Base-by-base conservation (phyloP, 2,113 vertebrate species). In the Dipodomys spectabilis region DNA sequence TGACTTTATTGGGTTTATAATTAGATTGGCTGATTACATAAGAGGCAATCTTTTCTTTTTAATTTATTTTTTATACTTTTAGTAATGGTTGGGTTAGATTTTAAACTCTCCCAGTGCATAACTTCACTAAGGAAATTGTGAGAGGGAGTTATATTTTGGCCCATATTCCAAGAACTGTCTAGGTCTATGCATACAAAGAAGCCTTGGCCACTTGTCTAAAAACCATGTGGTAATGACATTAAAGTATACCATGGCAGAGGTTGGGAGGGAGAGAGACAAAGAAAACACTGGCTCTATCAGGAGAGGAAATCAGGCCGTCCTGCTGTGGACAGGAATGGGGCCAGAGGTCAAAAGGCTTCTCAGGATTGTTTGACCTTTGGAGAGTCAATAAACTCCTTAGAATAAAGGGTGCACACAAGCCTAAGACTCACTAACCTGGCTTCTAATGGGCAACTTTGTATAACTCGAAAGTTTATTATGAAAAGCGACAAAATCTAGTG, bases 151-250 rank as follows among this genome's bases (percentile, higher is more conserved):
- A 57, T 57, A 13, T 57, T 57, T 18, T 85, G 39, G 78, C 77
- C 32, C 96, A 92, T 95, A 95, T 97, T 97, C 96, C 73, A 71
- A 68, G 27, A 22, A 72, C 91, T 95, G 91, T 93, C 35, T 88
- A 91, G 82, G 18, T 90, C 78, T 90, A 20, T 77, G 65, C 19
- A 64, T 57, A 57, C 25, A 82, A 69, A 88, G 35, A 67, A 72
- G 74, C 32, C 23, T 81, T 95, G 78, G 90, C 92, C 88, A 92
- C 67, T 45, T 30, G 91, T 96, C 96, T 97, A 94, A 85, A 97
- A 97, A 30, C 79, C 94, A 85, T 94, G 82, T 96, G 94, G 89
- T 97, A 97, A 97, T 84, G 82, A 62, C 75, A 95, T 98, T 98
- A 97, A 91, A 97, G 13, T 45, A 39, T 49, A 4, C n/a, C 49